Evolutionary conservation across 64 coral and sea anemone species (phyloP), one percentile per base, ranked within the genome.

Genomic region (Porites australiensis): DNA sequence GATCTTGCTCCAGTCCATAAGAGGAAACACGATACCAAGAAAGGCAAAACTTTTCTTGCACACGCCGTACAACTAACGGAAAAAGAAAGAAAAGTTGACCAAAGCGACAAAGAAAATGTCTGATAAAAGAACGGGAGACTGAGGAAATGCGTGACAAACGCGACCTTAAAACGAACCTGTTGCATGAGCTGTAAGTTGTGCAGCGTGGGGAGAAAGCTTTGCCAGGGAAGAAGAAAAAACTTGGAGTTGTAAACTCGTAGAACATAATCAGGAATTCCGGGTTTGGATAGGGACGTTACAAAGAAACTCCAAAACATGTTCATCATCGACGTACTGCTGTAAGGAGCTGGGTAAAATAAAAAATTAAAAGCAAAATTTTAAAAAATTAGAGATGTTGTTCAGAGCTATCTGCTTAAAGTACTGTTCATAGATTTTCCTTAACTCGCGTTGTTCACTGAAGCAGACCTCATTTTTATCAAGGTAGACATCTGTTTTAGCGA

Each of bases 291-390:
- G 20, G 83, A 93, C 57, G 74, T 61, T 49, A 86, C 95, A 70
- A 96, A 96, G 75, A 90, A 96, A 43, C 79, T 66, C 95, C 95
- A 96, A 58, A 96, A 96, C 27, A 96, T 77, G 92, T 96, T 96
- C 95, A 96, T 96, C 52, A 91, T 64, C 58, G 88, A 94, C 51
- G 81, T 74, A 65, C 76, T 79, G 58, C 95, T 94, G 79, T 94
- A 75, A 62, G 78, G 87, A 15, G 83, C 95, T 93, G 71, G 71
- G 8, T 12, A 60, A 21, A 45, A 6, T 70, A 46, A 52, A 57
- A 5, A 12, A 57, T 9, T 58, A 57, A 47, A 13, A 2, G 73
- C n/a, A 9, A 57, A 57, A 57, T 57, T 57, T 57, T 0, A 37
- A 37, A 37, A 37, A 37, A 37, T 37, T 37, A 37, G 27, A 1